phyloP scores from a whole-genome alignment of 1,140 invertebrate genomes.

The Lerema accius region DNA sequence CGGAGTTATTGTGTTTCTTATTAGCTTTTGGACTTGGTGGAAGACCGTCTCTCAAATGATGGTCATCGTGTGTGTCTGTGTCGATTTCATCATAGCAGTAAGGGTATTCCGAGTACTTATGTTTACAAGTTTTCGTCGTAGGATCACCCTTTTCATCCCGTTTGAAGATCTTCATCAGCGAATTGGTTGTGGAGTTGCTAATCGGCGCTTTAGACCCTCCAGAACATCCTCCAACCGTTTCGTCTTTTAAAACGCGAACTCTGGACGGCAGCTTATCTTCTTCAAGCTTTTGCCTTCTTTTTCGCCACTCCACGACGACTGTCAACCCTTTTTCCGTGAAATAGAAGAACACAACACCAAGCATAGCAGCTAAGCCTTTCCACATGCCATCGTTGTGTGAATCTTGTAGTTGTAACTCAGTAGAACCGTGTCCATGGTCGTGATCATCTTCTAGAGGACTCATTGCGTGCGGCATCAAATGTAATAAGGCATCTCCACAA shows the following conservation, averaged over 20 bases:
- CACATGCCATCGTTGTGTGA: constrained; percentile 88
- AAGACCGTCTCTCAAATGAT: constrained; percentile 76
- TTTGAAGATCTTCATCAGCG: constrained; percentile 74
- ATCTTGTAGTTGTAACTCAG: constrained; percentile 52
- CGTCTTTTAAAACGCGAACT: constrained; percentile 86
- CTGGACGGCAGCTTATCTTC: constrained; percentile 84
- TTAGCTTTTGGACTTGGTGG: constrained; percentile 69
- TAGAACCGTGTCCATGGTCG: constrained; percentile 32
- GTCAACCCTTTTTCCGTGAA: constrained; percentile 92
- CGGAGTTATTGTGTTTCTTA: constrained; percentile 70
- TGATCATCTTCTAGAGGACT: constrained; percentile 80
- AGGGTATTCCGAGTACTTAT: constrained; percentile 92
- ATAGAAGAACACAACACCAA: constrained; percentile 94
- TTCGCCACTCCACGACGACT: constrained; percentile 91
- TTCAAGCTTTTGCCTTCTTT: constrained; percentile 84
- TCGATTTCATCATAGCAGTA: constrained; percentile 93
- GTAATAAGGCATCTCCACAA: constrained; percentile 95
- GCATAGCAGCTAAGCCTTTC: constrained; percentile 91
- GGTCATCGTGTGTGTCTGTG: constrained; percentile 86
- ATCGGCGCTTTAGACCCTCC: constrained; percentile 79
- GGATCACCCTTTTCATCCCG: constrained; percentile 80
- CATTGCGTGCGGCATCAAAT: constrained; percentile 95
- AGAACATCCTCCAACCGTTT: constrained; percentile 82
- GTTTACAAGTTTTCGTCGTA: constrained; percentile 89
- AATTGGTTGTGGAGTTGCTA: constrained; percentile 64